Conservation (phyloP, 2,113 vertebrate genomes). For the Elephas maximus region DNA sequence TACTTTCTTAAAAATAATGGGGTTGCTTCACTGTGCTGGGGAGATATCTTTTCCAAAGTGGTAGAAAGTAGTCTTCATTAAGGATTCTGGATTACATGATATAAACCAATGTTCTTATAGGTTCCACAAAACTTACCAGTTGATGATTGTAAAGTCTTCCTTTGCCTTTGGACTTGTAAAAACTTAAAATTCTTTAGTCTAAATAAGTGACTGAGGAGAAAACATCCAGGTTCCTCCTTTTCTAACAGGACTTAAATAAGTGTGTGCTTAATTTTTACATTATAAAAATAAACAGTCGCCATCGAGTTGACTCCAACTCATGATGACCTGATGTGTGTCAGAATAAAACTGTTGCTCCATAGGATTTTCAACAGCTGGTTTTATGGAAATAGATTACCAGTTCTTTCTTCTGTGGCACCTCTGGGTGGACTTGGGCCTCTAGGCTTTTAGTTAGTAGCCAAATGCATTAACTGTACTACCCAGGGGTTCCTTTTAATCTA, state of each 20-base stretch:
- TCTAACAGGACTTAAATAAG: neutral
- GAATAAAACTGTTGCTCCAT: too few relatives aligned
- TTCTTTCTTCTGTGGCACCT: too few relatives aligned
- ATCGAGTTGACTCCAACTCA: too few relatives aligned
- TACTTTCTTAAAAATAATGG: conserved; percentile 54
- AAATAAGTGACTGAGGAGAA: conserved; percentile 16
- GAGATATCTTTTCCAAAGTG: neutral
- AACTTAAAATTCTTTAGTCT: conserved; percentile 1
- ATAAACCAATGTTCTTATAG: conserved; percentile 3
- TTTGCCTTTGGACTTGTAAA: neutral
- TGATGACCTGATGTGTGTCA: too few relatives aligned
- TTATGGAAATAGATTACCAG: too few relatives aligned
- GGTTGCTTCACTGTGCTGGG: neutral
- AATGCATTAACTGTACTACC: too few relatives aligned
- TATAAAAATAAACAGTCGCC: too few relatives aligned
- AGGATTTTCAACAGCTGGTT: too few relatives aligned
- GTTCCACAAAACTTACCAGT: neutral
- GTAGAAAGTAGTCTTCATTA: neutral
- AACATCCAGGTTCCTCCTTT: neutral
- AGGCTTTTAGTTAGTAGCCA: too few relatives aligned
- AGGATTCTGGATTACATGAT: neutral
- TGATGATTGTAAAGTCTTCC: neutral
- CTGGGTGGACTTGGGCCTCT: too few relatives aligned
- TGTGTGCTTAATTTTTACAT: conserved; percentile 42
- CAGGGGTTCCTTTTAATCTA: neutral